Conservation (phyloP, 2,113 vertebrate species). For the Esox niger region DNA sequence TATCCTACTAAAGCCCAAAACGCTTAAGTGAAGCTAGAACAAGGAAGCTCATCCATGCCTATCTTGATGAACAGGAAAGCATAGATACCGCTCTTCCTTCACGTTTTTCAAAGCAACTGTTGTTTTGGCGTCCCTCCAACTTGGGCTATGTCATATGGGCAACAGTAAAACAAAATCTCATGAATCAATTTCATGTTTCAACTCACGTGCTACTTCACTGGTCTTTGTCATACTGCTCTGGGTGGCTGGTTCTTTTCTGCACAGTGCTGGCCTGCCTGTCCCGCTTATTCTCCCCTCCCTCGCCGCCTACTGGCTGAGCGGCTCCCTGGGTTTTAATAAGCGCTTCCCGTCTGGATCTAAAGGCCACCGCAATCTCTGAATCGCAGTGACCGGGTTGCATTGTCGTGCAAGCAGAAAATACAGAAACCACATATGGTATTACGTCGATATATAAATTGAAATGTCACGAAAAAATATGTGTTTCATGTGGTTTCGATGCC, state of each 20-base stretch:
- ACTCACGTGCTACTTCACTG: constrained; percentile 25
- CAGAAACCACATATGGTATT: constrained; percentile 25
- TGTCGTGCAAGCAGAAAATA: constrained; percentile 2
- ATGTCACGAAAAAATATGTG: neutral
- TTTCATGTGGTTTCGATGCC: neutral
- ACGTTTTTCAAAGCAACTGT: neutral
- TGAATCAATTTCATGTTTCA: neutral
- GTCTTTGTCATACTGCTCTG: constrained; percentile 66
- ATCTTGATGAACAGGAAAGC: neutral
- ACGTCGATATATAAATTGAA: neutral
- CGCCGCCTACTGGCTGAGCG: constrained; percentile 14
- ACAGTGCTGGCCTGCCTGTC: constrained; percentile 18
- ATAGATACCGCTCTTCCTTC: too few species aligned
- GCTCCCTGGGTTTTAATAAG: neutral
- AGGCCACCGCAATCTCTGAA: constrained; percentile 15
- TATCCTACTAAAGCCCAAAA: too few species aligned
- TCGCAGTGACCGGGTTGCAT: constrained; percentile 3
- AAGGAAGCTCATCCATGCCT: neutral
- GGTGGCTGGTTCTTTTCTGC: constrained; percentile 26
- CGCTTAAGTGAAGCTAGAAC: too few species aligned
- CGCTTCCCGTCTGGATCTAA: neutral
- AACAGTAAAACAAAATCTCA: neutral
- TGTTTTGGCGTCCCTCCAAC: neutral
- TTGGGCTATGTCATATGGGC: neutral
- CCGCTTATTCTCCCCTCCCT: constrained; percentile 15